Evolutionary conservation across 2,888 invertebrate genomes (phyloP), one percentile per base, ranked within the genome.

Genomic region (Phania funesta): DNA sequence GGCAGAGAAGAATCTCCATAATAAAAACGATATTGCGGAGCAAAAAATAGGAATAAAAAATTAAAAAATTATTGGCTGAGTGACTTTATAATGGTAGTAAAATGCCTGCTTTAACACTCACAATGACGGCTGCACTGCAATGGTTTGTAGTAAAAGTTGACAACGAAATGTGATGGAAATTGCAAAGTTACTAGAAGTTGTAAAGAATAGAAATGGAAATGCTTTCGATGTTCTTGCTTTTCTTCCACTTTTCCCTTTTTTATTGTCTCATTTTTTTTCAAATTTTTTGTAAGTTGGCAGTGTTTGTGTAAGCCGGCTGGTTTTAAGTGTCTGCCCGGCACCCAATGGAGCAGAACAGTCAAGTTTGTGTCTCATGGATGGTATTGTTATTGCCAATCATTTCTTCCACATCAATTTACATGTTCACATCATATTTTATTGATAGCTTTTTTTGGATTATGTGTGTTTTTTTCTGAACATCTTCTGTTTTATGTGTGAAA

Each of bases 311-410:
- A 56, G 60, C 20, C 32, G 65, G 22, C 67, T 67, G 58, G 44
- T 48, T 73, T 80, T 52, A 77, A 76, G 75, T 83, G 81, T 26
- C 56, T 78, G 80, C 64, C 67, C 56, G 84, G 75, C 84, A 76
- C 78, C 80, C 84, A 80, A 80, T 83, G 74, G 41, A 58, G 83
- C 83, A 73, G 54, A 79, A 79, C 73, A 84, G 76, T 83, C 38
- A 76, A 84, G 80, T 82, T 84, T 62, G 75, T 84, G 82, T 83
- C 83, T 80, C 76, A 80, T 79, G 56, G 81, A 78, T 79, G 73
- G 16, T 26, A 81, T 84, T 81, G 74, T 79, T 79, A 75, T 80
- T 60, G 68, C 62, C 81, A 77, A 77, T 77, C 68, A 82, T 82
- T 70, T 70, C 50, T 32, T 38, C 3, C 13, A 50, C 58, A 58